Percentiles rank a stretch among this genome's conserved stretches.
Conservation (phyloP, 2,113 vertebrate genomes). For the Indicator maculatus region DNA sequence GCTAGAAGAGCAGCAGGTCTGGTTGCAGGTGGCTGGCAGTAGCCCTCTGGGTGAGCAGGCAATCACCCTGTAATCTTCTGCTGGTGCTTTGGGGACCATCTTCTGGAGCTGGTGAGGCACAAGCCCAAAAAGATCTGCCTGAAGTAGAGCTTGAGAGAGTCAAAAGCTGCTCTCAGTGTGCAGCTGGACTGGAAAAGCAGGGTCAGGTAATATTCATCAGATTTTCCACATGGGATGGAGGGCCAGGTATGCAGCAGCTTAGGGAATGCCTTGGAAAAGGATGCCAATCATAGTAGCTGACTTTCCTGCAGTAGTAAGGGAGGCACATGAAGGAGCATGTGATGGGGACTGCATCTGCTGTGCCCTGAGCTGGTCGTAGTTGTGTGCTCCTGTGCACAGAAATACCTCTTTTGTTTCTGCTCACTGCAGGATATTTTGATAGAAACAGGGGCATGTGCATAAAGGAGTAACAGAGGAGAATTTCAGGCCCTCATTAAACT, state of each 20-base stretch:
- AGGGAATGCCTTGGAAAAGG: neutral
- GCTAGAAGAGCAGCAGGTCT: neutral
- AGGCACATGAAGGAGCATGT: neutral
- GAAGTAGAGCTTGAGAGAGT: neutral
- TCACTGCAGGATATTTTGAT: neutral
- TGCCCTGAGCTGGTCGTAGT: neutral
- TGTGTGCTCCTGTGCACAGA: neutral
- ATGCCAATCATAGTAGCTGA: neutral
- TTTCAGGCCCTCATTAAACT: neutral
- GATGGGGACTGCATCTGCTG: neutral
- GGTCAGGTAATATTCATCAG: neutral
- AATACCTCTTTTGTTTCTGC: neutral
- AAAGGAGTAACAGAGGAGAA: neutral
- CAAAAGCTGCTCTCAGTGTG: neutral
- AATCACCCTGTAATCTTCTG: rapidly evolving
- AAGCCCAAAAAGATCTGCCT: neutral
- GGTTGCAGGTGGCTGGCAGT: neutral
- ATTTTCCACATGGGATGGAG: neutral
- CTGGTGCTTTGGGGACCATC: neutral
- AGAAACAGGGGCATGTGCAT: neutral
- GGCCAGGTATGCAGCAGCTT: neutral
- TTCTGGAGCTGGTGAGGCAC: neutral
- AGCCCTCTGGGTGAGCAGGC: neutral
- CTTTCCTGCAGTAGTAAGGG: neutral
- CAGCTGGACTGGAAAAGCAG: neutral